Conservation (phyloP, 2,888 invertebrate species). For the Pocota personata region DNA sequence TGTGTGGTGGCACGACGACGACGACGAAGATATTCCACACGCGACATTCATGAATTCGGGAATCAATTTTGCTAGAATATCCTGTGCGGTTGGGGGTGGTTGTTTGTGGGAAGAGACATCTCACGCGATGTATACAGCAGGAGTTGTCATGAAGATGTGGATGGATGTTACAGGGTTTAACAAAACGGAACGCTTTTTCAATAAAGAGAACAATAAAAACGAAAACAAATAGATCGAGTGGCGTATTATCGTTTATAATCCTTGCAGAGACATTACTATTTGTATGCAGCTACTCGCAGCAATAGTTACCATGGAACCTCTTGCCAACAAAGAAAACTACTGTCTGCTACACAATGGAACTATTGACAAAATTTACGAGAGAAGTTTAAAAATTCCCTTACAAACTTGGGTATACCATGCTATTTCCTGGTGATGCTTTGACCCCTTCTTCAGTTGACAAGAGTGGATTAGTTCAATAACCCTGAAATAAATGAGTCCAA, state of each 20-base stretch:
- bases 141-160: slow-evolving; percentile 43
- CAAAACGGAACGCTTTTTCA: slow-evolving; percentile 35
- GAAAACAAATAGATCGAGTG: slow-evolving; percentile 62
- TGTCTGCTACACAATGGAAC: slow-evolving; percentile 51
- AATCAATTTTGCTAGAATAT: slow-evolving; percentile 55
- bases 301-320: slow-evolving; percentile 38
- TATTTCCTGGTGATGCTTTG: neutral
- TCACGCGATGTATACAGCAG: slow-evolving; percentile 47
- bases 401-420: neutral
- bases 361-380: slow-evolving; percentile 63
- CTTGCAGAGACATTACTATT: slow-evolving; percentile 17
- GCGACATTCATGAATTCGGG: slow-evolving; percentile 57
- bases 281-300: slow-evolving; percentile 31
- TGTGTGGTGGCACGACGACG: slow-evolving; percentile 10
- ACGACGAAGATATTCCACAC: slow-evolving; percentile 49
- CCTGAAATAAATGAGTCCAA: neutral
- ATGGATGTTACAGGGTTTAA: slow-evolving; percentile 33
- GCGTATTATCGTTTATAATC: slow-evolving; percentile 65
- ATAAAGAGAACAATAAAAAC: slow-evolving; percentile 55
- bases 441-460: slow-evolving; percentile 4
- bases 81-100: neutral
- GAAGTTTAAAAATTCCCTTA: slow-evolving; percentile 43
- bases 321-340: slow-evolving; percentile 45
- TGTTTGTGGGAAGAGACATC: slow-evolving; percentile 39
- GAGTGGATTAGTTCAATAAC: slow-evolving; percentile 3